phyloP scores from a whole-genome alignment of 2,888 invertebrate genomes.

The Apodemia hepburni region DNA sequence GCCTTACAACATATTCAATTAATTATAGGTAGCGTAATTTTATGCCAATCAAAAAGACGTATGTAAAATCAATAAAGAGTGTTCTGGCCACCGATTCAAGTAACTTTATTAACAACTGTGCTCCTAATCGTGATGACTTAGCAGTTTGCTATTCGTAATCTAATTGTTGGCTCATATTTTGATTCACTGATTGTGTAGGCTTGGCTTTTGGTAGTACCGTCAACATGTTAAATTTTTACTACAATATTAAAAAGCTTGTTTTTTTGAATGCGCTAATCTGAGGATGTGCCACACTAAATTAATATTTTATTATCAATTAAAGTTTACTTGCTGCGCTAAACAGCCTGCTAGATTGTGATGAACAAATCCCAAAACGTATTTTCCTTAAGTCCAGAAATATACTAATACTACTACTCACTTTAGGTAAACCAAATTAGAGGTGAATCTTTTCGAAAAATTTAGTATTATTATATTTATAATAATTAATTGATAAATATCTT shows the following conservation, averaged over 20 bases:
- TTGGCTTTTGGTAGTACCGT: conserved; percentile 43
- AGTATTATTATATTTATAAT: too few species aligned
- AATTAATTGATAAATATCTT: too few species aligned
- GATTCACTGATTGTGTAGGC: conserved; percentile 56
- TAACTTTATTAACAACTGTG: conserved; percentile 38
- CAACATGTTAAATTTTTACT: conserved; percentile 27
- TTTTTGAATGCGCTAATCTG: too few species aligned
- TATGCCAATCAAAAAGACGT: conserved; percentile 24
- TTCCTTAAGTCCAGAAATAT: too few species aligned
- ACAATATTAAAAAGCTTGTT: neutral
- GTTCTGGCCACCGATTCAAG: conserved; percentile 37
- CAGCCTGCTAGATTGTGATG: too few species aligned
- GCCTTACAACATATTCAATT: conserved; percentile 12
- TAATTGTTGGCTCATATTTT: conserved; percentile 68
- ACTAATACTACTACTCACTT: too few species aligned
- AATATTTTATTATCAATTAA: too few species aligned
- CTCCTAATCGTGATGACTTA: conserved; percentile 49
- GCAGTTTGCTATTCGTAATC: conserved; percentile 51
- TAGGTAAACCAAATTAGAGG: too few species aligned
- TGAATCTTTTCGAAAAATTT: too few species aligned
- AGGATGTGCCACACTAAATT: too few species aligned
- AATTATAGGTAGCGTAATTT: conserved; percentile 24
- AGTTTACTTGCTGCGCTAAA: too few species aligned
- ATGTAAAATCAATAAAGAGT: conserved; percentile 27
- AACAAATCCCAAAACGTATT: too few species aligned